Percentiles rank a stretch among this genome's conserved stretches.
Conservation (phyloP, 2,888 invertebrate genomes). For the Pogonocherus hispidulus region DNA sequence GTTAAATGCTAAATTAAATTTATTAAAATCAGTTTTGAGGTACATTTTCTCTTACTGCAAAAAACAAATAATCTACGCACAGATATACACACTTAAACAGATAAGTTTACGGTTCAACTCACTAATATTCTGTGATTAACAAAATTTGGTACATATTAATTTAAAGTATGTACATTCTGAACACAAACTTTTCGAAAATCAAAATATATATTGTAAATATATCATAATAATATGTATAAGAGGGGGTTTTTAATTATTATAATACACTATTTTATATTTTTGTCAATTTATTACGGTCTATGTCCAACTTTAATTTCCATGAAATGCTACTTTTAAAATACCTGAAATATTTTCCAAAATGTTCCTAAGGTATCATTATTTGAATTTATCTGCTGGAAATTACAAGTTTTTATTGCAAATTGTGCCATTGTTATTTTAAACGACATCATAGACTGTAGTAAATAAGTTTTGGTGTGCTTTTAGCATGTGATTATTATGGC, state of each 20-base stretch:
- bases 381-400: too few relatives aligned
- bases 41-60: too few relatives aligned
- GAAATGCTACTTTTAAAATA: neutral
- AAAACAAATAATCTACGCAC: too few relatives aligned
- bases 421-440: conserved; percentile 31
- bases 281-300: conserved; percentile 32
- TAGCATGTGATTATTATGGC: conserved; percentile 35
- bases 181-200: conserved; percentile 10
- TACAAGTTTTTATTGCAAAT: conserved; percentile 25
- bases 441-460: conserved; percentile 35
- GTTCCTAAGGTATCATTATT: too few relatives aligned
- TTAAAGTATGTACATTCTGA: neutral
- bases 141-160: conserved; percentile 4
- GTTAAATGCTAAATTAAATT: too few relatives aligned
- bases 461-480: conserved; percentile 33
- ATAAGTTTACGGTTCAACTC: neutral
- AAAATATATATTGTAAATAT: conserved; percentile 11
- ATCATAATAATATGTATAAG: conserved; percentile 9
- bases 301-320: conserved; percentile 18
- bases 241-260: neutral
- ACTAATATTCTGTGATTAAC: conserved; percentile 19
- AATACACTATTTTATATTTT: conserved; percentile 6
- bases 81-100: conserved; percentile 13
- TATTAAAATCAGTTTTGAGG: too few relatives aligned
- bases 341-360: too few relatives aligned